Percentiles rank a stretch among this genome's conserved stretches.
Evolutionary conservation across 2,888 invertebrate genomes (phyloP).

Genomic region (Polyommatus icarus): DNA sequence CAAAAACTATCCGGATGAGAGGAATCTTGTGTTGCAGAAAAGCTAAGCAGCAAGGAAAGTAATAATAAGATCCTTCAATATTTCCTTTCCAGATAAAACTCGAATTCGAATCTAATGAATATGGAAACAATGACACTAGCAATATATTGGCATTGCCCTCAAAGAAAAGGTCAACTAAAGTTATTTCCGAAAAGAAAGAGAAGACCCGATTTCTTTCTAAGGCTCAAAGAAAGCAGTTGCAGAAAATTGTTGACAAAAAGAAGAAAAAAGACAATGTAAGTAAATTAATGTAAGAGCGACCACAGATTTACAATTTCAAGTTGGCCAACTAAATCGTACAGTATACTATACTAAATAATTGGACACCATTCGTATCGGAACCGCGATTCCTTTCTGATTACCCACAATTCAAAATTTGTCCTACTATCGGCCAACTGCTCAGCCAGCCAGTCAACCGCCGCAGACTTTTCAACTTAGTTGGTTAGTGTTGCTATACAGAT

Average conservation of each 20-base stretch:
- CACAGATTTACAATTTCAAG: no score
- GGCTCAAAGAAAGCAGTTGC: conserved; percentile 91
- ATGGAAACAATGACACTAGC: conserved; percentile 83
- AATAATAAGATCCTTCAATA: neutral
- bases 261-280: conserved; percentile 93
- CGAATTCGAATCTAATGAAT: conserved; percentile 81
- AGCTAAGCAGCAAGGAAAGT: neutral
- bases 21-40: neutral
- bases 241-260: conserved; percentile 93
- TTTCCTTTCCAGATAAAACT: conserved; percentile 81
- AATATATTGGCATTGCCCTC: conserved; percentile 92
- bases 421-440: no score
- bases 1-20: neutral
- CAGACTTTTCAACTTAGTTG: no score
- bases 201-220: conserved; percentile 89
- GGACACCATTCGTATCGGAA: no score
- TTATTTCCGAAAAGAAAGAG: conserved; percentile 77
- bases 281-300: conserved; percentile 33
- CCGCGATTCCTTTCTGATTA: no score
- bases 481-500: no score
- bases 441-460: no score
- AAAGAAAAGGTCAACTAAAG: conserved; percentile 88
- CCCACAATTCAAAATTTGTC: no score
- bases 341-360: no score
- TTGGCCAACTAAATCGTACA: no score